Conservation (phyloP, 2,888 invertebrate genomes). For the Calliopum simillimum region DNA sequence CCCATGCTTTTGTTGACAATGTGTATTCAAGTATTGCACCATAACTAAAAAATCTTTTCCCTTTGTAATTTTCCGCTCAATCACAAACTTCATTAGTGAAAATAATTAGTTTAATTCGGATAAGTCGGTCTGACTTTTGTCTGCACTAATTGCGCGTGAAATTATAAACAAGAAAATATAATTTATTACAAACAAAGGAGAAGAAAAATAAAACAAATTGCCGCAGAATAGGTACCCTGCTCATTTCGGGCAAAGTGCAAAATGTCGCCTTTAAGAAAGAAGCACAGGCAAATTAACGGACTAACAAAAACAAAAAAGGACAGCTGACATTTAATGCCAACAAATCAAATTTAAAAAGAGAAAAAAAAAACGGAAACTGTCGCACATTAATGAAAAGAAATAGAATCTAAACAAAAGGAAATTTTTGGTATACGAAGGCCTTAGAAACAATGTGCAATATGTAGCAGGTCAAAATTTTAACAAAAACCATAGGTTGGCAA, state of each 20-base stretch:
- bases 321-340: no score
- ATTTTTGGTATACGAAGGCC: background rate
- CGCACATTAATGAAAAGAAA: no score
- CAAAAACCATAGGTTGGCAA: background rate
- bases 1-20: background rate
- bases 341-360: no score
- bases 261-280: background rate
- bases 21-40: no score
- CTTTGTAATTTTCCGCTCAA: no score
- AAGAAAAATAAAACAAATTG: background rate
- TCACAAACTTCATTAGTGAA: background rate
- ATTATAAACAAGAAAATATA: background rate
- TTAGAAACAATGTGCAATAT: background rate
- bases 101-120: background rate
- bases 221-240: background rate
- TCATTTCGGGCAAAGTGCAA: background rate
- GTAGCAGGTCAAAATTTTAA: background rate
- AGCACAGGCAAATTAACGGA: no score
- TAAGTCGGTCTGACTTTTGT: background rate
- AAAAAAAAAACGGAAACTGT: no score
- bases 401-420: no score
- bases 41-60: no score
- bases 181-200: background rate
- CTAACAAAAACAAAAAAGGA: no score
- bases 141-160: constrained; percentile 14